These are phyloP conservation scores for Botia kubotai DNA, from an alignment of 2,797 vertebrate species.

Conservation along the genomic window DNA sequence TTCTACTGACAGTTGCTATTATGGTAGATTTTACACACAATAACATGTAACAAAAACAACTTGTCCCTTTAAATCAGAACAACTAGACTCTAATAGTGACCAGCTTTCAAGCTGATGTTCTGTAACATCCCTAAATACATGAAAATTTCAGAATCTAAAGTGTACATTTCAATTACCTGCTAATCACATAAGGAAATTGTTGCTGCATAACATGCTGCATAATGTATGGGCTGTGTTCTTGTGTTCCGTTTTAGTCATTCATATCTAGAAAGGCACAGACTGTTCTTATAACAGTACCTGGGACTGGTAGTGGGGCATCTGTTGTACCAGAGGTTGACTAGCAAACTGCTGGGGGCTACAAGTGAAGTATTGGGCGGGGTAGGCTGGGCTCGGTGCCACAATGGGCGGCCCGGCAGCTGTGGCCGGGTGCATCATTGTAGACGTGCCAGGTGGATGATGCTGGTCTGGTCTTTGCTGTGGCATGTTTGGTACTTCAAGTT, in stretches of 20 bases:
- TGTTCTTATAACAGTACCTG: conserved; percentile 78
- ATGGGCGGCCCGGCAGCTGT: conserved; percentile 94
- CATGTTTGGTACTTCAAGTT: conserved; percentile 91
- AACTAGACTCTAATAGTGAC: no score
- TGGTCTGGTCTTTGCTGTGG: conserved; percentile 97
- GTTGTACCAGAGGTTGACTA: conserved; percentile 94
- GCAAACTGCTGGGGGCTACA: conserved; percentile 97
- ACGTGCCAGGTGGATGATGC: conserved; percentile 88
- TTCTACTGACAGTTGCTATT: no score
- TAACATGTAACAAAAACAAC: no score
- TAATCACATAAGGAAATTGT: no score
- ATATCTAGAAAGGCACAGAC: background rate
- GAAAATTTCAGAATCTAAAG: no score
- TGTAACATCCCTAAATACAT: no score
- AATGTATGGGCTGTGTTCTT: no score
- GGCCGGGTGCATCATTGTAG: conserved; percentile 95
- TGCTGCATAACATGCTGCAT: no score
- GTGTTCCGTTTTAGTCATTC: background rate
- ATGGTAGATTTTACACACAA: no score
- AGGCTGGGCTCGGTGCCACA: conserved; percentile 90
- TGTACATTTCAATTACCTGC: no score
- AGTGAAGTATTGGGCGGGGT: conserved; percentile 93
- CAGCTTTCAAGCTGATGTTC: no score
- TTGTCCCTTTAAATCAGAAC: no score
- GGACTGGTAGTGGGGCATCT: conserved; percentile 96